A percentile compares a stretch with the other conserved stretches of the same genome.
Evolutionary conservation across 1,140 invertebrate genomes (phyloP).

Genomic region (Diorhabda sublineata): DNA sequence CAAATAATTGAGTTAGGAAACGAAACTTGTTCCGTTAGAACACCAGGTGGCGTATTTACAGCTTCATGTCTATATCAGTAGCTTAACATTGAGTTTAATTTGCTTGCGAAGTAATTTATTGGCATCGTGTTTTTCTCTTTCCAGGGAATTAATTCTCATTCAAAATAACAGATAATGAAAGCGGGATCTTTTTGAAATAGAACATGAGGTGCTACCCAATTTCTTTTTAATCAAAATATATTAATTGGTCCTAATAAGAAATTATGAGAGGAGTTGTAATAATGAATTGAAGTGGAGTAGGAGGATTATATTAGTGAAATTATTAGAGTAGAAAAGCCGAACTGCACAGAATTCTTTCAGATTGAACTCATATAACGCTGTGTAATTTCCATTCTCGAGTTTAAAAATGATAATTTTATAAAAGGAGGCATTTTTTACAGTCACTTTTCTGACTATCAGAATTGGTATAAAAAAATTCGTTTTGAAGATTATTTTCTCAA

Average conservation of each 20-base stretch:
- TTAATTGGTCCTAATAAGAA: background rate
- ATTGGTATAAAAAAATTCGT: too few species aligned
- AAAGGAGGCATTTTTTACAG: too few species aligned
- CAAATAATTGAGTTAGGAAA: constrained; percentile 34
- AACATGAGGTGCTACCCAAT: background rate
- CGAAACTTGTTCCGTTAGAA: constrained; percentile 30
- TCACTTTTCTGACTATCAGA: too few species aligned
- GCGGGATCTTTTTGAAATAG: background rate
- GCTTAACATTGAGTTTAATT: constrained; percentile 9
- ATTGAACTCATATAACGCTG: too few species aligned
- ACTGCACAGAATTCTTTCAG: background rate
- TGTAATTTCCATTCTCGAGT: too few species aligned
- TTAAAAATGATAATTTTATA: too few species aligned
- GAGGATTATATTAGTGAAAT: background rate
- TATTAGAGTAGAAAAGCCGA: background rate
- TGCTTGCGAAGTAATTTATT: background rate
- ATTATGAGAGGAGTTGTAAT: background rate
- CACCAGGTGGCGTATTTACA: constrained; percentile 31
- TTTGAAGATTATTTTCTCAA: too few species aligned
- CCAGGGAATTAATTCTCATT: background rate
- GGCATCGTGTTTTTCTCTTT: background rate
- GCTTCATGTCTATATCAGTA: constrained; percentile 13
- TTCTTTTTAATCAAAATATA: background rate
- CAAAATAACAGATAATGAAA: background rate
- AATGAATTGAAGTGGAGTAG: background rate